Evolutionary conservation across 2,888 invertebrate genomes (phyloP), one percentile per base, ranked within the genome.

Genomic region (Limnephilus lunatus): DNA sequence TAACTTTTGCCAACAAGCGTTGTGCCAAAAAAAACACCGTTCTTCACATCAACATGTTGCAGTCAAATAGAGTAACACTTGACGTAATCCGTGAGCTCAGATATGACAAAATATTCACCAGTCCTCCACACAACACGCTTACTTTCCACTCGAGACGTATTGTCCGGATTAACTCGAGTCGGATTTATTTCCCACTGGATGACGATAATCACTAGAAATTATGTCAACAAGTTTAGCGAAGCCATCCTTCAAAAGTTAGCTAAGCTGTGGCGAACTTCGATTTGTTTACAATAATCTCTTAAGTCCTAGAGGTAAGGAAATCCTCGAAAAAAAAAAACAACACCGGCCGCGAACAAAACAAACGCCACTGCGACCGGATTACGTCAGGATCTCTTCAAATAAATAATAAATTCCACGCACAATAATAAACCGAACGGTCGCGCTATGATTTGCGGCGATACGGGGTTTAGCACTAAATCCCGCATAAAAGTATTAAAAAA

Each of bases 401-500:
- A 93, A 92, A 93, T 92, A 92, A 93, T 92, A 93, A 93, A 94
- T 93, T 92, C 92, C 90, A 92, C 92, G 92, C 92, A 93, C 92
- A 93, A 93, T 93, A 93, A 93, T 93, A 93, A 93, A 91, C 91
- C 85, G 92, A 92, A 91, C 89, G 92, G 88, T 32, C 89, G 92
- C 93, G 92, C 93, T 92, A 93, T 93, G 93, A 93, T 93, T 93
- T 92, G 93, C 93, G 93, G 93, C 94, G 91, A 93, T 92, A 89
- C 92, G 93, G 91, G 94, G 86, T 92, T 93, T 91, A 92, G 91
- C 94, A 90, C 91, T 94, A 95, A 94, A 95, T 95, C 95, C 95
- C 95, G 95, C 95, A 95, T 96, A 97, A 97, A 97, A 97, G 97
- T 97, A 97, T 97, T 97, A 97, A 97, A 95, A 97, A 97, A 96